These are phyloP conservation scores for Hyperoplus immaculatus DNA, from an alignment of 2,797 vertebrate species.

Conservation along the genomic window DNA sequence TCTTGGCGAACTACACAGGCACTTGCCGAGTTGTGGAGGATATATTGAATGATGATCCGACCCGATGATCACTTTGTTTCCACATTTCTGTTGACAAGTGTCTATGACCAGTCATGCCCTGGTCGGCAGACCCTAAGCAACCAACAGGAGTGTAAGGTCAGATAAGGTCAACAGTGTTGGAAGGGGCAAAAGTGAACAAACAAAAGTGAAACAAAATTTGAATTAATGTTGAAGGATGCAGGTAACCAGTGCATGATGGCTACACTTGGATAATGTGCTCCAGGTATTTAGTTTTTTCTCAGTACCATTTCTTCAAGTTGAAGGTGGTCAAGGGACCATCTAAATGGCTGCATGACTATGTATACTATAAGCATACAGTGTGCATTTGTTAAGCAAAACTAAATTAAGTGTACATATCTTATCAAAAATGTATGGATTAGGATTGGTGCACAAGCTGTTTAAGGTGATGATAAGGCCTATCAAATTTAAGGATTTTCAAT, in stretches of 20 bases:
- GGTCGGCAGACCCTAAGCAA: background rate
- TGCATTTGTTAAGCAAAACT: background rate
- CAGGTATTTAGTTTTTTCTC: background rate
- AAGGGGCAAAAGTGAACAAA: background rate
- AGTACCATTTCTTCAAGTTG: background rate
- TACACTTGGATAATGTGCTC: background rate
- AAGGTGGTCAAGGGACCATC: background rate
- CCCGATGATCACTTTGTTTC: no score
- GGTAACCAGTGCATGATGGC: background rate
- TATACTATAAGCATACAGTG: background rate
- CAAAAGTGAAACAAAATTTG: background rate
- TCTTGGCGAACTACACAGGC: no score
- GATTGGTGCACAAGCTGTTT: constrained; percentile 10
- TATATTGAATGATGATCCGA: no score
- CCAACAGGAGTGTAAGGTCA: constrained; percentile 10
- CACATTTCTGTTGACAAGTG: no score
- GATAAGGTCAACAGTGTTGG: constrained; percentile 18
- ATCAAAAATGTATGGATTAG: background rate
- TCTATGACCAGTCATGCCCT: no score
- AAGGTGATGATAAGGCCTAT: background rate
- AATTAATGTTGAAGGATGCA: constrained; percentile 16
- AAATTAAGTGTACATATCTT: background rate
- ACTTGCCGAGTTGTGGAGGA: no score
- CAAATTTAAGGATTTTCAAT: constrained; percentile 10
- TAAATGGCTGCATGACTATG: background rate